phyloP scores from a whole-genome alignment of 2,113 vertebrate species.

The Zootoca vivipara region DNA sequence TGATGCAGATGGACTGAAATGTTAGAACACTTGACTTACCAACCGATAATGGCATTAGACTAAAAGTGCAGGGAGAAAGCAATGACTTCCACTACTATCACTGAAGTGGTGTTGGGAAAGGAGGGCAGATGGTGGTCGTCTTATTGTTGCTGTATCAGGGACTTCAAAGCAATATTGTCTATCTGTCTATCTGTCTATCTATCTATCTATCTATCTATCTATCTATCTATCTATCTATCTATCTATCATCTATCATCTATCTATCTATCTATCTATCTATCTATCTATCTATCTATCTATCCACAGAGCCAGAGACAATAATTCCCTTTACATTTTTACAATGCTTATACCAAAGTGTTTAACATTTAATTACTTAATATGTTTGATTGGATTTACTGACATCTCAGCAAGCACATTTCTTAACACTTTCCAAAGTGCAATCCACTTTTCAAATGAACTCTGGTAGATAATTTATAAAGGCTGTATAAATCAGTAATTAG shows the following conservation, averaged over 20 bases:
- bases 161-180: not conserved
- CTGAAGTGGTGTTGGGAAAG: not conserved
- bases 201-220: too few relatives aligned
- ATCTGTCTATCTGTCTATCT: not conserved
- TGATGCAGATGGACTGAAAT: not conserved
- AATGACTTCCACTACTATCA: not conserved
- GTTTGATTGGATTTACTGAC: constrained; percentile 9
- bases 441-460: constrained; percentile 24
- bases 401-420: not conserved
- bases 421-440: too few relatives aligned
- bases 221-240: too few relatives aligned
- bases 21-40: not conserved
- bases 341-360: too few relatives aligned
- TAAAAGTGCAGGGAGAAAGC: not conserved
- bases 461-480: constrained; percentile 2
- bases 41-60: not conserved
- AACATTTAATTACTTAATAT: not conserved
- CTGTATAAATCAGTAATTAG: constrained; percentile 11
- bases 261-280: too few relatives aligned
- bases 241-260: not conserved
- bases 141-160: not conserved
- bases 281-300: too few relatives aligned
- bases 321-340: too few relatives aligned
- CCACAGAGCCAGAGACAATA: too few relatives aligned
- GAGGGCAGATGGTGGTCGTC: not conserved